These are phyloP conservation scores for Sarcophaga variegata DNA, from an alignment of 2,888 invertebrate genomes.

Conservation along the genomic window DNA sequence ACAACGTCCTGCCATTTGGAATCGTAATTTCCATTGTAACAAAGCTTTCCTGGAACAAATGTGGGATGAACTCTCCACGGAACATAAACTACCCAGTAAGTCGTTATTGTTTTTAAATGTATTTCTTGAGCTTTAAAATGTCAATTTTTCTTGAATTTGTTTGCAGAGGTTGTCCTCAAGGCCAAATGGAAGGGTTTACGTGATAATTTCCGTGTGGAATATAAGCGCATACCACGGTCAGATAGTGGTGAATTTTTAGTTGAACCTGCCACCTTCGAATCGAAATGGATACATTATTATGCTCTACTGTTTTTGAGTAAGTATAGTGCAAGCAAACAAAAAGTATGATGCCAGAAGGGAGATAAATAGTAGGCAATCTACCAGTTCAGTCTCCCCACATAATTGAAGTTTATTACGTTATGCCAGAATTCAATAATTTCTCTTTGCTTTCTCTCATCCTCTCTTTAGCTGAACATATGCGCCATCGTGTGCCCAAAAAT, in stretches of 20 bases:
- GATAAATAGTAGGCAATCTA: no score
- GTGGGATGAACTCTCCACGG: constrained; percentile 81
- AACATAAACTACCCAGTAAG: constrained; percentile 81
- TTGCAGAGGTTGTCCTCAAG: constrained; percentile 80
- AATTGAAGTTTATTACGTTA: no score
- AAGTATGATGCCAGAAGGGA: background rate
- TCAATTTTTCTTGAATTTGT: background rate
- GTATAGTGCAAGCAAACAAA: constrained; percentile 58
- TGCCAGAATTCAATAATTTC: background rate
- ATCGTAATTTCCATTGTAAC: constrained; percentile 82
- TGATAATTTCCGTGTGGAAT: constrained; percentile 82
- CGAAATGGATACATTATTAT: constrained; percentile 82
- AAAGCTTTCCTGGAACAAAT: constrained; percentile 81
- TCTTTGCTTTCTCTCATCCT: background rate
- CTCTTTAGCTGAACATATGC: constrained; percentile 80
- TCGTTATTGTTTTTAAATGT: constrained; percentile 49
- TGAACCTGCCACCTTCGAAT: constrained; percentile 80
- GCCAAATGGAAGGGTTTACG: constrained; percentile 82
- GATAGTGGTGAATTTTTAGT: constrained; percentile 80
- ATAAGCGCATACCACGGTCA: constrained; percentile 81
- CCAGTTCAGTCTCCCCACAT: no score
- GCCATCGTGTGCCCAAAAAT: constrained; percentile 80
- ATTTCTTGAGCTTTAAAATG: background rate
- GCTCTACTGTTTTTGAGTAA: constrained; percentile 80
- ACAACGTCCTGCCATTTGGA: constrained; percentile 82